These are phyloP conservation scores for Choloepus hoffmanni DNA, from an alignment of 2,113 vertebrate genomes.

Conservation along the genomic window DNA sequence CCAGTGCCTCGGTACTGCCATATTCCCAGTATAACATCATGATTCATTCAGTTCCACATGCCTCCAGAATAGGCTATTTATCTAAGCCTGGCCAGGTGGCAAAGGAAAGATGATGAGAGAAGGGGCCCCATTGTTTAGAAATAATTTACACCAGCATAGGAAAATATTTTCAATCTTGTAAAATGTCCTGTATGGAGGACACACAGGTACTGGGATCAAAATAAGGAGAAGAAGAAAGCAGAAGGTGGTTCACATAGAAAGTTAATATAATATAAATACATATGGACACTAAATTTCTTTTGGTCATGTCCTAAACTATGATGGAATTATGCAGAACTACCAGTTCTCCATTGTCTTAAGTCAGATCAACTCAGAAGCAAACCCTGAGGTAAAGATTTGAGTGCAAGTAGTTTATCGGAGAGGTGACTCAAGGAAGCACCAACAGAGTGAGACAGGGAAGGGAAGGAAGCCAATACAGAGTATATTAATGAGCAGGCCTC, in stretches of 20 bases:
- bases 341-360: background rate
- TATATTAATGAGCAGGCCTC: background rate
- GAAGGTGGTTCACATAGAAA: background rate
- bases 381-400: too few species aligned
- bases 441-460: background rate
- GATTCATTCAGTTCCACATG: background rate
- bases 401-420: background rate
- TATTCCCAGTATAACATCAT: constrained; percentile 22
- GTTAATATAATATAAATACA: background rate
- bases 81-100: constrained; percentile 54
- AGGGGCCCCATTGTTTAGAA: constrained; percentile 17
- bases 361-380: background rate
- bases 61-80: constrained; percentile 34
- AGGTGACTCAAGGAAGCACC: background rate
- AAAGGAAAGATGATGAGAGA: background rate
- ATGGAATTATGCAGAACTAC: background rate
- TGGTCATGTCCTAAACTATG: background rate
- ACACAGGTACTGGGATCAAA: background rate
- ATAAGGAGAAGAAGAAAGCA: background rate
- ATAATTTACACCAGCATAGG: constrained; percentile 57
- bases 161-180: constrained; percentile 65
- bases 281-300: background rate
- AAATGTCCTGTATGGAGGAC: constrained; percentile 56
- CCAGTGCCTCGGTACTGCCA: background rate
- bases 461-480: too few species aligned